These are phyloP conservation scores for Phengaris alcon DNA, from an alignment of 2,888 invertebrate genomes.

Conservation along the genomic window DNA sequence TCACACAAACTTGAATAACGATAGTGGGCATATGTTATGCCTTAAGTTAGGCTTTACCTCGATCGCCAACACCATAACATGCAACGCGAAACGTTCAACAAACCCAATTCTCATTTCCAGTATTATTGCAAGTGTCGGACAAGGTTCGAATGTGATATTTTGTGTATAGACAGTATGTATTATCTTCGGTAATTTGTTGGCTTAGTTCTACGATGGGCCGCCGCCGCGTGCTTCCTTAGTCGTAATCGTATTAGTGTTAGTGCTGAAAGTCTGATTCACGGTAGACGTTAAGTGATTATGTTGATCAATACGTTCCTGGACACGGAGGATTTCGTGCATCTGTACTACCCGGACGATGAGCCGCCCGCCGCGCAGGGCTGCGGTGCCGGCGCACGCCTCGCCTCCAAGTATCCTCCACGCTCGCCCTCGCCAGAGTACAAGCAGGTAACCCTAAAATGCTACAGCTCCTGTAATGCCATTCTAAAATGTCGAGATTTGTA, in stretches of 20 bases:
- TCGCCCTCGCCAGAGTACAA: constrained; percentile 70
- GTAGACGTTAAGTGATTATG: constrained; percentile 71
- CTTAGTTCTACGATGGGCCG: constrained; percentile 12
- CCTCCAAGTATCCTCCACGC: constrained; percentile 67
- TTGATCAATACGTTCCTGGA: constrained; percentile 77
- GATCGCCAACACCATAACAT: not conserved
- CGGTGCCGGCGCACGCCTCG: constrained; percentile 71
- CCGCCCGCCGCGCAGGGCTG: constrained; percentile 63
- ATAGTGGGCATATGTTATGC: not conserved
- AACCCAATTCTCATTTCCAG: constrained; percentile 1
- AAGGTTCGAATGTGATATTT: constrained; percentile 24
- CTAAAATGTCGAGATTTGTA: too few relatives aligned
- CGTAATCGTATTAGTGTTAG: constrained; percentile 40
- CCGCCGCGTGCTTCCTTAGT: constrained; percentile 16
- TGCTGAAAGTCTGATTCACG: constrained; percentile 42
- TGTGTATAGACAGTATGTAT: constrained; percentile 26
- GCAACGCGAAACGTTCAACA: not conserved
- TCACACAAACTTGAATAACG: constrained; percentile 18
- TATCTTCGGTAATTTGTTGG: constrained; percentile 25
- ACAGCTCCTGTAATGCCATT: too few relatives aligned
- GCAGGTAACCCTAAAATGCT: constrained; percentile 51
- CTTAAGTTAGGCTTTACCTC: not conserved
- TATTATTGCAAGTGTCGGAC: constrained; percentile 14
- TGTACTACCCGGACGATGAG: constrained; percentile 76
- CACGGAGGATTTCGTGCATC: constrained; percentile 78